Evolutionary conservation across 2,113 vertebrate genomes (phyloP).

Genomic region (Ginglymostoma cirratum): DNA sequence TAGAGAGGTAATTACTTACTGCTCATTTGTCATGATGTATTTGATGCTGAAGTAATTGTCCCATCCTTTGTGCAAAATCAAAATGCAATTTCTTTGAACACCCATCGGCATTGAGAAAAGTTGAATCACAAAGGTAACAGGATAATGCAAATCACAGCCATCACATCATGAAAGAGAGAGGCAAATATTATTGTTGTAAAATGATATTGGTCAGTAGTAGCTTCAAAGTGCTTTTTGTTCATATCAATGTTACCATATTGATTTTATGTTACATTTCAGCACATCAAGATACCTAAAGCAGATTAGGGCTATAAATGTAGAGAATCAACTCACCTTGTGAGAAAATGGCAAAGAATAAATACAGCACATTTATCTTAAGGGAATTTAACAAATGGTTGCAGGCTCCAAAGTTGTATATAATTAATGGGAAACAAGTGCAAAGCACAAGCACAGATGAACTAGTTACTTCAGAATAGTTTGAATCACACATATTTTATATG

Average conservation of each 20-base stretch:
- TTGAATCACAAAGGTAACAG: background rate
- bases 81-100: conserved; percentile 6
- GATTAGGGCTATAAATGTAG: background rate
- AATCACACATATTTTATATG: background rate
- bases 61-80: conserved; percentile 13
- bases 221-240: background rate
- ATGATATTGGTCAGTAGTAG: background rate
- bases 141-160: background rate
- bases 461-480: background rate
- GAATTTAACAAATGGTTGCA: conserved; percentile 3
- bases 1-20: conserved; percentile 37
- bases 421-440: background rate
- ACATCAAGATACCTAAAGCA: conserved; percentile 15
- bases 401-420: background rate
- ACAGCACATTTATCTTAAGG: background rate
- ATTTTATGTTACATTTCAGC: conserved; percentile 11
- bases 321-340: background rate
- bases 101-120: background rate
- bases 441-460: background rate
- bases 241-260: conserved; percentile 4
- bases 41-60: conserved; percentile 20
- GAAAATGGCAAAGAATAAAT: conserved; percentile 4
- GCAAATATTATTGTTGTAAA: background rate
- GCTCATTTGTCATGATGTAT: conserved; percentile 26
- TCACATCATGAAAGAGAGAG: background rate